A percentile compares a stretch with the other conserved stretches of the same genome.
These are phyloP conservation scores for Linepithema humile DNA, from an alignment of 1,140 invertebrate genomes.

Conservation along the genomic window DNA sequence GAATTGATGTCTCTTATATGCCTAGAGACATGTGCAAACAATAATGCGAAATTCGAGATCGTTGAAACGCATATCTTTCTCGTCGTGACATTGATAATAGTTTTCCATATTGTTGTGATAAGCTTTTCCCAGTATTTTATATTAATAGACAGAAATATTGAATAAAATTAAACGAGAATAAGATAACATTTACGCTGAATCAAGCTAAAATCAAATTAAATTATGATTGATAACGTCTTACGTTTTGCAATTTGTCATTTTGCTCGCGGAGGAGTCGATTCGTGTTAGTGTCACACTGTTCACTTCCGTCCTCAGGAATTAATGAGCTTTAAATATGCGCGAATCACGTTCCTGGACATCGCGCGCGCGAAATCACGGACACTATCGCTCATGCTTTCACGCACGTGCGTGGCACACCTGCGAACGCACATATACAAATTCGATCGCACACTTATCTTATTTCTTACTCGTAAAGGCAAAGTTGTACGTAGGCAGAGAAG, in stretches of 20 bases:
- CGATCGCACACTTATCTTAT: not conserved
- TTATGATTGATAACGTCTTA: not conserved
- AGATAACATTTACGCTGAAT: not conserved
- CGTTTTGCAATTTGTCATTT: not conserved
- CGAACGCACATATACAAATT: not conserved
- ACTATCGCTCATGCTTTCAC: not conserved
- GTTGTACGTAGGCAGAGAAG: conserved; percentile 56
- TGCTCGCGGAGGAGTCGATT: not conserved
- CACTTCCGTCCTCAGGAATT: conserved; percentile 23
- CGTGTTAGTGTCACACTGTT: conserved; percentile 38
- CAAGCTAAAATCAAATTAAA: not conserved
- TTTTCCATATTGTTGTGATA: not conserved
- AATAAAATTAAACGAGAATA: not conserved
- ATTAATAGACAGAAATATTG: not conserved
- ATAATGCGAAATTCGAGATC: too few relatives aligned
- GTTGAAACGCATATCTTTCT: too few relatives aligned
- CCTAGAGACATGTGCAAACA: too few relatives aligned
- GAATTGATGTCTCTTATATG: not conserved
- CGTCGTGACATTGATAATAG: not conserved
- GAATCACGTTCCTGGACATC: conserved; percentile 12
- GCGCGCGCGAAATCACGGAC: conserved; percentile 32
- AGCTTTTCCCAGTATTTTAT: not conserved
- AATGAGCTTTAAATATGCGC: conserved; percentile 19
- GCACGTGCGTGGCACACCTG: conserved; percentile 23
- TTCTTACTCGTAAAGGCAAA: conserved; percentile 42